Percentiles rank a stretch among this genome's conserved stretches.
phyloP scores from a whole-genome alignment of 2,888 invertebrate species.

The Escarpia spicata region DNA sequence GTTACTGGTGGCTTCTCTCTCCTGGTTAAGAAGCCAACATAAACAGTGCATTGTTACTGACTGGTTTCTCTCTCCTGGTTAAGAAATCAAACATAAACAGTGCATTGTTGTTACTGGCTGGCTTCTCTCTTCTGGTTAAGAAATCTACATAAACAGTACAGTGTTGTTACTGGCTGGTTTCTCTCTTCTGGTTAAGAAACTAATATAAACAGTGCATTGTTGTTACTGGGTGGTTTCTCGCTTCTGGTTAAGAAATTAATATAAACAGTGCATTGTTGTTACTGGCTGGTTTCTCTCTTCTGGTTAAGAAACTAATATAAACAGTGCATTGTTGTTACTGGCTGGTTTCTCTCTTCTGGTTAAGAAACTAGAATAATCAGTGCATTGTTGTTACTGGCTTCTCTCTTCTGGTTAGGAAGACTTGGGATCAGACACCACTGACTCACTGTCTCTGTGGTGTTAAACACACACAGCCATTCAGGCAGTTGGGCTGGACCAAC shows the following conservation, averaged over 20 bases:
- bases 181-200: not conserved
- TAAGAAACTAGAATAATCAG: not conserved
- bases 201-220: not conserved
- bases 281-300: not conserved
- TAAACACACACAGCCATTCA: not conserved
- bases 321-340: not conserved
- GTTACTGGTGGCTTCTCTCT: not conserved
- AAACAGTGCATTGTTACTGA: not conserved
- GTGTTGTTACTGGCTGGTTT: not conserved
- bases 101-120: not conserved
- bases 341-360: not conserved
- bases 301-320: not conserved
- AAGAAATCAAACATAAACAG: not conserved
- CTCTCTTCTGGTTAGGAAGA: not conserved
- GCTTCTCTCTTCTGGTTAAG: not conserved
- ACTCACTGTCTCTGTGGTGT: not conserved
- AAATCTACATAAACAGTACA: not conserved
- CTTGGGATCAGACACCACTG: not conserved
- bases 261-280: not conserved
- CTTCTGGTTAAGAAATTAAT: not conserved
- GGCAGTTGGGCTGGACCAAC: not conserved
- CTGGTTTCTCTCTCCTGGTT: not conserved
- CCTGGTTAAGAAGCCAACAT: not conserved
- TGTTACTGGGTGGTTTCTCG: not conserved
- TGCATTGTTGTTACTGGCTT: not conserved